Conservation (phyloP, 1,140 invertebrate species). For the Physella acuta region DNA sequence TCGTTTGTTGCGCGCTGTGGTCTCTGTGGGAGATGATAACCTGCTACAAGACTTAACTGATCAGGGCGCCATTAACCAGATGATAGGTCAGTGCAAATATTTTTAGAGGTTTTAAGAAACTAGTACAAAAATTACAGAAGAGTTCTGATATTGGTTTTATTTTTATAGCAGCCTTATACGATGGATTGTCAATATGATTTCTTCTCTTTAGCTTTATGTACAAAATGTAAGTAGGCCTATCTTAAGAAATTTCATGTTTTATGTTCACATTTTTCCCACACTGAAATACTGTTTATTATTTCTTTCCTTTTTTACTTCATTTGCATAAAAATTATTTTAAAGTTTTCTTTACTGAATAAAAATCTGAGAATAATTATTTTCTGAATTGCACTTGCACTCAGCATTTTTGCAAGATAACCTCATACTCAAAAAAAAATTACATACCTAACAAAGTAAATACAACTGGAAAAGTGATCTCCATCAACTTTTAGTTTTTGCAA, state of each 20-base stretch:
- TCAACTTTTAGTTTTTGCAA: too few relatives aligned
- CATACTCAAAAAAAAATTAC: too few relatives aligned
- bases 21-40: conserved; percentile 51
- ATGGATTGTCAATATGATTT: background rate
- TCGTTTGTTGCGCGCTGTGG: conserved; percentile 53
- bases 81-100: conserved; percentile 45
- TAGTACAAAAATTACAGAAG: background rate
- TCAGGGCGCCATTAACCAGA: conserved; percentile 57
- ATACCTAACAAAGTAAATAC: too few relatives aligned
- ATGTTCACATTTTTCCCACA: background rate
- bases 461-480: too few relatives aligned
- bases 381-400: background rate
- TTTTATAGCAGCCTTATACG: background rate
- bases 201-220: conserved; percentile 3
- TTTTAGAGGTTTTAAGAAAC: background rate
- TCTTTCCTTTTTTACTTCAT: background rate
- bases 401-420: too few relatives aligned
- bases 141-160: background rate
- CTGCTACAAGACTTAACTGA: conserved; percentile 57
- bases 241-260: background rate
- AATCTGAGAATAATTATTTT: background rate
- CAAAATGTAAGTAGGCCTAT: conserved; percentile 19
- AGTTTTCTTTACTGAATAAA: background rate
- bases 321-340: background rate
- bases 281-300: background rate